Evolutionary conservation across 2,113 vertebrate genomes (phyloP), one percentile per base, ranked within the genome.

Genomic region (Poeciliopsis occidentalis): DNA sequence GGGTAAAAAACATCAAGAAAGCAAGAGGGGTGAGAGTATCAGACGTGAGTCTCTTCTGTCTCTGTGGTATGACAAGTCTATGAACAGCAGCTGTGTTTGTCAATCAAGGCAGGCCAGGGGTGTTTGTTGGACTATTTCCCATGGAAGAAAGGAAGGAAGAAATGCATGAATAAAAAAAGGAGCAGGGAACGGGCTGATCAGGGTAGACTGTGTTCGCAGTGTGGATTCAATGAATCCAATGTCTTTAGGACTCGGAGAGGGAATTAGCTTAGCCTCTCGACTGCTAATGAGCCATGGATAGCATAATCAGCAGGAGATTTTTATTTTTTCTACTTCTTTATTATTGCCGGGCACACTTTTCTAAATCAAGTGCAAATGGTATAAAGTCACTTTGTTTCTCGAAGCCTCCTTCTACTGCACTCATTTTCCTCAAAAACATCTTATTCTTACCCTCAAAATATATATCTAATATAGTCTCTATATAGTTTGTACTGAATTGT

Each of bases 41-140:
- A 78, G 60, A 68, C 82, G 77, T 87, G 86, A 90, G 76, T 81
- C 79, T 79, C 82, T 78, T 79, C 85, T 63, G 79, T 71, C 90
- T 88, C 90, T 83, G 82, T 87, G 85, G 89, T 84, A 85, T 88
- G 81, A 93, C 91, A 91, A 89, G 91, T 94, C 92, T 91, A 92
- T 87, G 91, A 91, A 87, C 89, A 83, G 90, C 95, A 95, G 94
- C 95, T 95, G 95, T 92, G 88, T 90, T 90, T 92, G 93, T 94
- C 93, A 95, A 91, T 95, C 94, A 94, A 89, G 84, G 81, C 94
- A 90, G 82, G 81, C 87, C 73, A 73, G 71, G 88, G 89, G 88
- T 91, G 85, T 89, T 92, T 92, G 92, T 88, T 86, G 88, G 88
- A 87, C 85, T 82, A 73, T 80, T 87, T 88, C 75, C 84, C 77